A percentile compares a stretch with the other conserved stretches of the same genome.
Evolutionary conservation across 2,113 vertebrate genomes (phyloP).

Genomic region (Istiophorus platypterus): DNA sequence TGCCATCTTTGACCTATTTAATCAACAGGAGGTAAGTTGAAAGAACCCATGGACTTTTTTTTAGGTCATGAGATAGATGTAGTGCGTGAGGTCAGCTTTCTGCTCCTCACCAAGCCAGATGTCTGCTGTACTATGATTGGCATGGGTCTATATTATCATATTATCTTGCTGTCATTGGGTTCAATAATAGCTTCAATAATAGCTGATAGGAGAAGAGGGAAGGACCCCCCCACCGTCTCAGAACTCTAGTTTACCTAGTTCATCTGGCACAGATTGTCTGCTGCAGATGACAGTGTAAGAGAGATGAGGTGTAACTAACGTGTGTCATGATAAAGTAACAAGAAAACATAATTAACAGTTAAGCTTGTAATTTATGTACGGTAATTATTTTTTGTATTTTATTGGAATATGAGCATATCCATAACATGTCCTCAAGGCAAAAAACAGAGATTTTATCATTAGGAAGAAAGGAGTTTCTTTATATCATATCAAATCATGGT

Average conservation of each 20-base stretch:
- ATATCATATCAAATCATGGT: neutral
- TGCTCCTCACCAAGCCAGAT: neutral
- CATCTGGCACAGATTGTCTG: neutral
- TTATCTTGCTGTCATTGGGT: neutral
- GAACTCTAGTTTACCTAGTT: neutral
- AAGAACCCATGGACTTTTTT: neutral
- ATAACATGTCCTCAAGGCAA: neutral
- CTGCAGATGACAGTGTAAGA: neutral
- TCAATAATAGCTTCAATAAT: neutral
- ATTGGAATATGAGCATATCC: no score
- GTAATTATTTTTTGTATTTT: no score
- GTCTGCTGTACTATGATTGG: no score
- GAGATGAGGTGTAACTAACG: neutral
- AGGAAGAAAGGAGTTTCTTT: neutral
- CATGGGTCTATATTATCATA: no score
- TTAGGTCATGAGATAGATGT: neutral
- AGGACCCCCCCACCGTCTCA: neutral
- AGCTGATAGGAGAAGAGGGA: neutral
- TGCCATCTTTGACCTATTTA: conserved; percentile 18
- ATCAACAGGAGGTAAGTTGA: neutral
- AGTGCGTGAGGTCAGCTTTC: neutral
- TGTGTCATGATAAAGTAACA: neutral
- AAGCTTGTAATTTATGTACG: neutral
- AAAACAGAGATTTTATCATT: neutral
- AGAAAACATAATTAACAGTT: neutral